Evolutionary conservation across 2,797 vertebrate genomes (phyloP), one percentile per base, ranked within the genome.

Genomic region (Syngnathus acus): DNA sequence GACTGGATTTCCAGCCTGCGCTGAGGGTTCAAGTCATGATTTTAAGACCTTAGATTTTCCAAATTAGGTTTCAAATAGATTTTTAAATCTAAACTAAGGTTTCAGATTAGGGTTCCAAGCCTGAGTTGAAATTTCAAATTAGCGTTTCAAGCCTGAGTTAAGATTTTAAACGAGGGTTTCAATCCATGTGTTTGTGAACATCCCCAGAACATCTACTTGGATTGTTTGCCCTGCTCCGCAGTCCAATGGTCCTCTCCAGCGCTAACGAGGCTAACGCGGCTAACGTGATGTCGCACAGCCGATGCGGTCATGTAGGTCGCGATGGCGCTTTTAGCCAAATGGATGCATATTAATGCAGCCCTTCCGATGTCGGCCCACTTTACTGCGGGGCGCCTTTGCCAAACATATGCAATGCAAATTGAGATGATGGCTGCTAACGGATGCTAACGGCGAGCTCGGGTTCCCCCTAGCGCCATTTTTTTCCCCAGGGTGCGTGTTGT

Each of bases 371-470:
- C 68, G 79, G 67, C 38, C 69, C 65, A 77, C 77, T 78, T 77
- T 79, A 88, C 84, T 85, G 80, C 77, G 80, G 82, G 79, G 77
- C 79, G 82, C 81, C 84, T 83, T 86, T 77, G 81, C 75, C 69
- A 86, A 90, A 90, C 89, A 91, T 91, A 91, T 90, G 90, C 86
- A 89, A 79, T 87, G 80, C 85, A 90, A 90, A 91, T 87, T 86
- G 84, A 84, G 82, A 87, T 87, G 82, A 75, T 23, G 76, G 75
- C 78, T 79, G 72, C 72, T 77, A 32, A 69, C 76, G 84, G 75
- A 78, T 78, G 72, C 71, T 78, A 32, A 69, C 74, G 82, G 86
- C 85, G 38, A 70, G 74, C 58, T 72, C 71, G 65, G 69, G 71
- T 62, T 21, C 40, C 60, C 55, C 1, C 40, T 9, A 26, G 40